phyloP scores from a whole-genome alignment of 30 jellyfish, hydroid and myxozoan species.

The Turritopsis rubra region DNA sequence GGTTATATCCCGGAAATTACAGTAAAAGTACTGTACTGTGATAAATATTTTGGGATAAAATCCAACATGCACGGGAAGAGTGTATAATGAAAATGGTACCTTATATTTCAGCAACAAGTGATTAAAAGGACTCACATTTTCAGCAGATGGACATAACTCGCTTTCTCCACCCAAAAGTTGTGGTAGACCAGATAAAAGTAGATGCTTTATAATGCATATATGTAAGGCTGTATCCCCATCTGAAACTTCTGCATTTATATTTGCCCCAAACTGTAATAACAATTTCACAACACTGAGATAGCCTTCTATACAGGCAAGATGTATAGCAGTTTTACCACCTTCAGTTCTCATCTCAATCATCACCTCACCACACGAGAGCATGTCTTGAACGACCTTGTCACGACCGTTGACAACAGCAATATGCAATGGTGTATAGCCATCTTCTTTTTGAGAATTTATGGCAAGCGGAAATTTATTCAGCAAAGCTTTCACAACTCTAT shows the following conservation, averaged over 20 bases:
- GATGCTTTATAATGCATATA: constrained; percentile 13
- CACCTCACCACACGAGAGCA: constrained; percentile 10
- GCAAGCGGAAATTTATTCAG: constrained; percentile 34
- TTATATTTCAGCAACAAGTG: background rate
- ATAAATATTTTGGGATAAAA: too few relatives aligned
- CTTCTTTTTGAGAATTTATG: constrained; percentile 28
- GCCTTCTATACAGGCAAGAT: constrained; percentile 37
- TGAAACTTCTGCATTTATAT: constrained; percentile 19
- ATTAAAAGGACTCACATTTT: background rate
- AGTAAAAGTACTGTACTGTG: too few relatives aligned
- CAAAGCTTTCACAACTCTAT: constrained; percentile 17
- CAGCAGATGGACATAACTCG: constrained; percentile 17
- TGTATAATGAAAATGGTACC: background rate
- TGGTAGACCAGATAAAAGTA: constrained; percentile 6
- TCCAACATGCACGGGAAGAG: too few relatives aligned
- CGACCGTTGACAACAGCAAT: constrained; percentile 35
- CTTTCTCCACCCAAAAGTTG: constrained; percentile 22
- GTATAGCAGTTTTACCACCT: constrained; percentile 30
- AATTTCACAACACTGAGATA: constrained; percentile 26
- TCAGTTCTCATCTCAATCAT: constrained; percentile 19
- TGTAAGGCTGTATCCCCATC: constrained; percentile 37
- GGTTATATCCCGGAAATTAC: too few relatives aligned
- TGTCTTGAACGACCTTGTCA: constrained; percentile 2
- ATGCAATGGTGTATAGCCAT: constrained; percentile 34
- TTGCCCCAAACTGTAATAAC: constrained; percentile 29